A percentile compares a stretch with the other conserved stretches of the same genome.
Evolutionary conservation across 1,140 invertebrate species (phyloP).

Genomic region (Neotoxoptera formosana): DNA sequence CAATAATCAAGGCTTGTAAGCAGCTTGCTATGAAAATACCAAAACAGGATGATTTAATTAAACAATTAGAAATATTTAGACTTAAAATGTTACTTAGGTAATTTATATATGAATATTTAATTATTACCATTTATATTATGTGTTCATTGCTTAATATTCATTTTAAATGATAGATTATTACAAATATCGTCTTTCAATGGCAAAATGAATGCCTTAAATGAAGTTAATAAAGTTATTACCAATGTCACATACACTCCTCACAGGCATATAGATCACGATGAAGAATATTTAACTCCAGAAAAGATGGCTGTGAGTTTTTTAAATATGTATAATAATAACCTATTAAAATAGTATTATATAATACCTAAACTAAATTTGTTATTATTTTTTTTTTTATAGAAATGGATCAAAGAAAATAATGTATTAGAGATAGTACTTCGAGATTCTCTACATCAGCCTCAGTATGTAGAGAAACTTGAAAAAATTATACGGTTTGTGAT

Average conservation of each 20-base stretch:
- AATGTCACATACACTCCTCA: slow-evolving; percentile 87
- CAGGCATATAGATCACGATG: slow-evolving; percentile 78
- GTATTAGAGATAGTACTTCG: slow-evolving; percentile 94
- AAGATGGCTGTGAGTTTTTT: slow-evolving; percentile 83
- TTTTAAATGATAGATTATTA: slow-evolving; percentile 72
- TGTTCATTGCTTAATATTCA: background rate
- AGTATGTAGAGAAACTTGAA: slow-evolving; percentile 97
- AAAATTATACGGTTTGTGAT: slow-evolving; percentile 97
- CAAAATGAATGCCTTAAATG: slow-evolving; percentile 98
- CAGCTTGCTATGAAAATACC: slow-evolving; percentile 81
- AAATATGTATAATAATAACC: background rate
- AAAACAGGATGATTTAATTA: slow-evolving; percentile 83
- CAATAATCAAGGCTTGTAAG: slow-evolving; percentile 89
- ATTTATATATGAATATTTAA: slow-evolving; percentile 24
- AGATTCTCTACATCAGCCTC: slow-evolving; percentile 96
- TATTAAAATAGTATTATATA: background rate
- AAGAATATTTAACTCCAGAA: slow-evolving; percentile 93
- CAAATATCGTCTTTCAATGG: slow-evolving; percentile 99
- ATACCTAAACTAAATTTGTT: background rate
- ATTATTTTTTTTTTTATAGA: slow-evolving; percentile 67
- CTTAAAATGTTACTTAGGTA: slow-evolving; percentile 92
- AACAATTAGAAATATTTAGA: slow-evolving; percentile 92
- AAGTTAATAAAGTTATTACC: slow-evolving; percentile 97
- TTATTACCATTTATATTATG: slow-evolving; percentile 1
- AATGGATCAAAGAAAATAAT: slow-evolving; percentile 96